Evolutionary conservation across 1,140 invertebrate genomes (phyloP), one percentile per base, ranked within the genome.

Genomic region (Drosophila obscura): DNA sequence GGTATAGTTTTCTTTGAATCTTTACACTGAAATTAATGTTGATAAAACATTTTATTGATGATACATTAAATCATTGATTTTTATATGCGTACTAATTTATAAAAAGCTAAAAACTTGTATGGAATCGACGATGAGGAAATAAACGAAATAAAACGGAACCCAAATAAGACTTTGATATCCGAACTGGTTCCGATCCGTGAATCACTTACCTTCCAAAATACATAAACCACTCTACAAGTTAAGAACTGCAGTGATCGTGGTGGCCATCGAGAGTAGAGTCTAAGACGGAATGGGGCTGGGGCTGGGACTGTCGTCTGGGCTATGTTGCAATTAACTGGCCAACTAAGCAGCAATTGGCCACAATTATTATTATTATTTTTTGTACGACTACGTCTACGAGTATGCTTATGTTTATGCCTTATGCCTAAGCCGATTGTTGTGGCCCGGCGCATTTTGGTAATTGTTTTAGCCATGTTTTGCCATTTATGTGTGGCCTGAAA

Each of bases 291-390:
- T 41, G 64, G 51, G 7, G 28, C 24, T 50, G 46, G 26, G 26
- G 44, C 44, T 71, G 31, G 56, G 63, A 74, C 72, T 53, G 55
- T 76, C 56, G 69, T 57, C 62, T 58, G 45, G 75, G 78, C 66
- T 75, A 82, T 88, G 82, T 88, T 82, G 82, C 82, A 87, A 87
- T 87, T 87, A 87, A 87, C 82, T 87, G 75, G 57, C 74, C 81
- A 87, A 82, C 82, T 87, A 87, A 87, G 77, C 83, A 87, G 74
- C 82, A 87, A 87, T 87, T 87, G 82, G 82, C 82, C 71, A 87
- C 82, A 87, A 87, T 87, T 87, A 87, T 87, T 88, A 87, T 85
- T 85, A 80, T 87, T 87, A 82, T 87, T 87, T 87, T 73, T 78
- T 63, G 59, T 76, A 77, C 78, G 77, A 66, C 62, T 84, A 67